Evolutionary conservation across 1,140 invertebrate species (phyloP).

Genomic region (Bradynema listronoti): DNA sequence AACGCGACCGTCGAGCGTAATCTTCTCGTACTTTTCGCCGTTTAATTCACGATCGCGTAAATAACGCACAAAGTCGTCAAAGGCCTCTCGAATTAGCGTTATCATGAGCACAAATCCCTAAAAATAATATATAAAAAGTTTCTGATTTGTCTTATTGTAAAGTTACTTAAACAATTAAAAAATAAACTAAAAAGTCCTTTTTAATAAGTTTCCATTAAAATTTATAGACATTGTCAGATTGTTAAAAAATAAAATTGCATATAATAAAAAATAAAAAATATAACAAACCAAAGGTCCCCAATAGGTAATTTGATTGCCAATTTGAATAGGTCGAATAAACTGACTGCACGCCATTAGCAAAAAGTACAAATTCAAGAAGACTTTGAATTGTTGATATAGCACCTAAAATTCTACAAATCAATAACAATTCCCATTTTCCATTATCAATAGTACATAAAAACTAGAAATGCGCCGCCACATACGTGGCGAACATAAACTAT

Average conservation of each 20-base stretch:
- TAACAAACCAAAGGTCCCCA: constrained; percentile 84
- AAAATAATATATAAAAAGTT: no score
- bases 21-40: constrained; percentile 69
- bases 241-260: no score
- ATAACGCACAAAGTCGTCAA: constrained; percentile 86
- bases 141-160: no score
- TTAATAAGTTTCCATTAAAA: constrained; percentile 18
- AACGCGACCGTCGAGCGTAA: constrained; percentile 65
- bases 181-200: no score
- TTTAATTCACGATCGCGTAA: constrained; percentile 91
- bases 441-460: no score
- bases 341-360: constrained; percentile 94
- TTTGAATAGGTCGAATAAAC: constrained; percentile 88
- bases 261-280: constrained; percentile 15
- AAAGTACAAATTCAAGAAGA: constrained; percentile 97
- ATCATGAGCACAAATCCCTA: constrained; percentile 88
- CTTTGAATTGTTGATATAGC: constrained; percentile 95
- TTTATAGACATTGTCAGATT: neutral
- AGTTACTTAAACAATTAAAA: no score
- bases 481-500: no score
- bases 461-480: no score
- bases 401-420: constrained; percentile 64
- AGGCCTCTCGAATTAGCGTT: constrained; percentile 86
- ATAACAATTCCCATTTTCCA: no score
- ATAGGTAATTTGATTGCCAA: constrained; percentile 96